Evolutionary conservation across 2,797 vertebrate species (phyloP), one percentile per base, ranked within the genome.

Genomic region (Taeniopygia guttata): DNA sequence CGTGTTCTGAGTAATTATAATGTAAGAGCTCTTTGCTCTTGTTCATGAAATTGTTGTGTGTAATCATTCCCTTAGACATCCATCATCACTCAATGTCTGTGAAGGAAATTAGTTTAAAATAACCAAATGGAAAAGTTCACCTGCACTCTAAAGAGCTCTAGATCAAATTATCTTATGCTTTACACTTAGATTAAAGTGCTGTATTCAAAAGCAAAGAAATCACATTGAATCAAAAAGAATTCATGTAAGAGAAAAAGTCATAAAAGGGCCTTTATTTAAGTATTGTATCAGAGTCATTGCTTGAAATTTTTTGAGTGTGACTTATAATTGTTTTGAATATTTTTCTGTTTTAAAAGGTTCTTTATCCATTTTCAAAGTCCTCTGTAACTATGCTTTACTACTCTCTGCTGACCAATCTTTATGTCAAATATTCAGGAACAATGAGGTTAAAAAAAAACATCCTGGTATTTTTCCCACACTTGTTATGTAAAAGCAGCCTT

Each of bases 21-120:
- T 2, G 1, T 40, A 66, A 93, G 92, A 92, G 40, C 21, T 51
- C 82, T 54, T 77, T 77, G 45, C 43, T 92, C 70, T 84, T 80
- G 29, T 52, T 91, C 58, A 82, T 6, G 2, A 72, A 89, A 68
- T 46, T 21, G 1, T 56, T 75, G 38, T 49, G 42, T 42, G 48
- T 62, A 63, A 93, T 67, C 56, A 32, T 59, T 91, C 84, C 36
- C 52, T 87, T 64, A 81, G 36, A n/a, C 77, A 73, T 26, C 34
- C 69, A 77, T 79, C 72, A 85, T 91, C 70, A 88, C 7, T 54
- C 82, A 80, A 60, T 49, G 64, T 89, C 86, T 84, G 45, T 54
- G 52, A 87, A 86, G 56, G 58, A 94, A 95, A 97, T 77, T 77
- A 21, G 22, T 86, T 93, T 85, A 87, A 92, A 95, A 89, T 43